Base-by-base conservation (phyloP, 2,797 vertebrate species). In the Leptoclinus maculatus region DNA sequence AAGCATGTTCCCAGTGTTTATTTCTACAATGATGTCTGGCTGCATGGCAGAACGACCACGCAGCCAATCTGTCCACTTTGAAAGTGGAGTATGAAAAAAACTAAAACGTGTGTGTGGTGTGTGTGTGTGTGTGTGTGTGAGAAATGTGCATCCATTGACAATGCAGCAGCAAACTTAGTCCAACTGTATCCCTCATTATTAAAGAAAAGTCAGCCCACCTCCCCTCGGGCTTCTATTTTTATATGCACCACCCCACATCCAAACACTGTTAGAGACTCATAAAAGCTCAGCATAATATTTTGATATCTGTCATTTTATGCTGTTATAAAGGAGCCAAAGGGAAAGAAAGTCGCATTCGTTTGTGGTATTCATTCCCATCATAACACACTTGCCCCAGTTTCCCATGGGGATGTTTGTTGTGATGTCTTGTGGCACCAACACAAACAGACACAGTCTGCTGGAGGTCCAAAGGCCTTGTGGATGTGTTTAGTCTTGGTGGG, bases 1-100 rank as follows among this genome's bases (percentile, higher is more conserved):
- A 80, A 90, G 91, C 92, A 85, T 90, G 87, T 88, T 89, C 86
- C 29, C 47, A 4, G 57, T 89, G 88, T 91, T 93, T 92, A 91
- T 92, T 90, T 87, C 87, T 87, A 47, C 78, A 85, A 39, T 9
- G 56, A 80, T 58, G 78, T 90, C 90, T 88, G 86, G 68, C 83
- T 76, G 67, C 72, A 83, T 77, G 78, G 76, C 70, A 76, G 54
- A 82, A 79, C 59, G 82, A 29, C 74, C 73, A 53, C 57, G 59
- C 45, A 70, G 71, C 36, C 70, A 59, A 17, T 75, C 25, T 56
- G 45, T 70, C 36, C 72, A 41, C 77, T 73, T 51, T 57, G 41
- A 71, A 78, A 69, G 63, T 68, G 62, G 59, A 74, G 29, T 73
- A 45, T 68, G 38, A 65, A 51, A 71, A 64, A 56, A 29, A n/a